Conservation (phyloP, 2,888 invertebrate genomes). For the Athalia cordata region DNA sequence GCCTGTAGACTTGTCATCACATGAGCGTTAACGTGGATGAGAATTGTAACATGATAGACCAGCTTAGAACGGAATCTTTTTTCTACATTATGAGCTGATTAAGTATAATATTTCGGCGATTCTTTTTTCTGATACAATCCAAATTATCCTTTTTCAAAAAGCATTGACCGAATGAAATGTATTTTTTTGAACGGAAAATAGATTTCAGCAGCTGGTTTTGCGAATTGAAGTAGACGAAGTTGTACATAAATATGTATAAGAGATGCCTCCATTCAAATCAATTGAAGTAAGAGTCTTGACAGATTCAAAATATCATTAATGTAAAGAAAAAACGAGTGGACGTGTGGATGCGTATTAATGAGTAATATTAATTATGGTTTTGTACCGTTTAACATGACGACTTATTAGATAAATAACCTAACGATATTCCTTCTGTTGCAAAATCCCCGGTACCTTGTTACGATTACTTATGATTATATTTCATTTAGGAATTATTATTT, state of each 20-base stretch:
- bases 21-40: constrained; percentile 2
- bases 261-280: constrained; percentile 2
- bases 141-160: not conserved
- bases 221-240: constrained; percentile 11
- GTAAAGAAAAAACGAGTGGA: constrained; percentile 37
- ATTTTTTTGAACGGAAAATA: not conserved
- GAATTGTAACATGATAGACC: too few species aligned
- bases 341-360: not conserved
- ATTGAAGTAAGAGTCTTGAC: constrained; percentile 34
- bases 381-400: constrained; percentile 16
- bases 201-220: constrained; percentile 17
- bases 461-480: not conserved
- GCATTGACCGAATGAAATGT: not conserved
- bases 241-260: constrained; percentile 29
- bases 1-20: not conserved
- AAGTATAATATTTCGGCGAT: too few species aligned
- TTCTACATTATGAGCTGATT: too few species aligned
- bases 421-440: constrained; percentile 5
- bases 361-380: constrained; percentile 23
- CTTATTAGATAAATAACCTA: not conserved
- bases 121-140: not conserved
- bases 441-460: constrained; percentile 28
- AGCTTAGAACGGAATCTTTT: too few species aligned
- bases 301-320: constrained; percentile 43
- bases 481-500: constrained; percentile 6